phyloP scores from a whole-genome alignment of 2,113 vertebrate genomes.

The Ciconia stormi region DNA sequence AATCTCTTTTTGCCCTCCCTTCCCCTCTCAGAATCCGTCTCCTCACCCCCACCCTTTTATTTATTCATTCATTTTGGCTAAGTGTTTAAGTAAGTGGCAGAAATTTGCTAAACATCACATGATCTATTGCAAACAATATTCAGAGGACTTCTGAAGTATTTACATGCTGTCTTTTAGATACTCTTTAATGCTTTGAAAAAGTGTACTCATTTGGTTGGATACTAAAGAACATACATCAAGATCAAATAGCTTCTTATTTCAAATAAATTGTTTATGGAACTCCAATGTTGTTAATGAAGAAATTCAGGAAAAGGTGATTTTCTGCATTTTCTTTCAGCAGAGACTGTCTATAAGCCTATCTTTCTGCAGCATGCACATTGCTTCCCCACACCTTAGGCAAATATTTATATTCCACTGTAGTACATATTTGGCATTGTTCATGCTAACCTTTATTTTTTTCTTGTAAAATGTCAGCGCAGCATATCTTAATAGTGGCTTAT shows the following conservation, averaged over 20 bases:
- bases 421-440: slow-evolving; percentile 12
- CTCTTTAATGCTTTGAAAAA: neutral
- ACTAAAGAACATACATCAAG: neutral
- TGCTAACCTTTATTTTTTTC: neutral
- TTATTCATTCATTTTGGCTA: neutral
- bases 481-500: neutral
- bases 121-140: slow-evolving; percentile 23
- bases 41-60: neutral
- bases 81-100: slow-evolving; percentile 13
- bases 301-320: neutral
- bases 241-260: neutral
- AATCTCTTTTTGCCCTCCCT: fast-evolving
- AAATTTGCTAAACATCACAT: slow-evolving; percentile 17
- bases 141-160: slow-evolving; percentile 15
- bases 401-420: slow-evolving; percentile 5
- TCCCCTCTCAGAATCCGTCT: neutral
- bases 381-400: neutral
- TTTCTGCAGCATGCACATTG: neutral
- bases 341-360: neutral
- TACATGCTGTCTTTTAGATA: neutral
- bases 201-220: neutral
- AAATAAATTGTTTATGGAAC: neutral
- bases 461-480: neutral
- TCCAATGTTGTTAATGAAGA: neutral
- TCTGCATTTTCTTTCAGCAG: neutral